Conservation (phyloP, 2,797 vertebrate genomes). For the Heliangelus exortis region DNA sequence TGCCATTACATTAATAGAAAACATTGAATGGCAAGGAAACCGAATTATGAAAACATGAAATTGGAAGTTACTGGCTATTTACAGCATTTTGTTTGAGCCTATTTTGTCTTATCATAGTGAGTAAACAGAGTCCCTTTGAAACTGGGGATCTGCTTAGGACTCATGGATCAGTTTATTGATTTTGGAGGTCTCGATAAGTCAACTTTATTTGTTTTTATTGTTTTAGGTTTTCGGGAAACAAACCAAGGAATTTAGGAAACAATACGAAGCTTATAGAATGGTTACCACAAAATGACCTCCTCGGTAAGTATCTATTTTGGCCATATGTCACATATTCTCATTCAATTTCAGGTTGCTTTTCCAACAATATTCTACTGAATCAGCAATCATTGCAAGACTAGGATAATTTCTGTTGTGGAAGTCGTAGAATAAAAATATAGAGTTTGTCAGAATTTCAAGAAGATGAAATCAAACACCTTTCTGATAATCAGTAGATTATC, state of each 20-base stretch:
- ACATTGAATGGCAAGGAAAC: neutral
- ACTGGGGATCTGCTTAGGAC: neutral
- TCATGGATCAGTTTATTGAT: neutral
- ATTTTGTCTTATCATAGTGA: neutral
- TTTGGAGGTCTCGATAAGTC: neutral
- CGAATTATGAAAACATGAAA: neutral
- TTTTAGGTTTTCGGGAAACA: slow-evolving; percentile 92
- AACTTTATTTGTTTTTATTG: neutral
- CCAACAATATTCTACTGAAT: neutral
- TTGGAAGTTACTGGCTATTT: neutral
- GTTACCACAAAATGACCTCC: slow-evolving; percentile 97
- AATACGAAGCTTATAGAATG: slow-evolving; percentile 98
- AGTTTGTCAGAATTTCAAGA: neutral
- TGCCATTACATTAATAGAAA: neutral
- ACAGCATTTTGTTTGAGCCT: neutral
- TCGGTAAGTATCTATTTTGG: slow-evolving; percentile 84
- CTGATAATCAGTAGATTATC: neutral
- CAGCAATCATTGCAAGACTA: neutral
- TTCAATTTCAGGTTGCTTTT: neutral
- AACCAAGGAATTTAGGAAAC: slow-evolving; percentile 93
- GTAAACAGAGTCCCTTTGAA: neutral
- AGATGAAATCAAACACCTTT: neutral
- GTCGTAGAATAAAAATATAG: neutral
- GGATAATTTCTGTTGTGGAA: neutral
- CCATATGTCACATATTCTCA: neutral